Evolutionary conservation across 2,113 vertebrate species (phyloP), one percentile per base, ranked within the genome.

Genomic region (Potamarius usumacintae): DNA sequence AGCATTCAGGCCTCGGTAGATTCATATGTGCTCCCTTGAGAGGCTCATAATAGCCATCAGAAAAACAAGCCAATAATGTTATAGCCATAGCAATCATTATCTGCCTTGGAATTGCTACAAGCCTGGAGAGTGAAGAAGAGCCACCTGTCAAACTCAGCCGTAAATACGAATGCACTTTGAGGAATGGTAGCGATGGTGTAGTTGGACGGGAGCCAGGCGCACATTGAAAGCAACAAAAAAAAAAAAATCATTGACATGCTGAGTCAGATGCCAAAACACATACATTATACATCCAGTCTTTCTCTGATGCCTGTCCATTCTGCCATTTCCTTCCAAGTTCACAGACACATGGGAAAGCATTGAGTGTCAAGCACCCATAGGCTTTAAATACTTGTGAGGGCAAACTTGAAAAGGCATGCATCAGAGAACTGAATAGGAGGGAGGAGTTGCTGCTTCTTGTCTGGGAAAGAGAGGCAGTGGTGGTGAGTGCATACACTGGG

Each of bases 151-250:
- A 93, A 91, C 92, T 84, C 76, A 88, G 91, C 89, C 86, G 91
- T 94, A 92, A 94, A 81, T 93, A 94, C 94, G 94, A 95, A 95
- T 94, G 91, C 93, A 93, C 94, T 95, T 93, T 94, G 94, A 95
- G 93, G 91, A 95, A 93, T 93, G 91, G 92, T 92, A 88, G 63
- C 86, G 92, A 92, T 93, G 94, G 90, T 93, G 91, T 92, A 90
- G 89, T 86, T 95, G 94, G 94, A 93, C 20, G 7, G 60, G 52
- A 34, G 93, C 94, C 95, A 95, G 92, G 79, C 86, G 87, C 92
- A 93, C 91, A 93, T 94, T 90, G 90, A 93, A 90, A 92, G 92
- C 91, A 92, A 91, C 91, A 42, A 42, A 2, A 42, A 42, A 42
- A 42, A 42, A 93, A 88, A 93, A 94, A 94, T 92, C 91, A 93